Percentiles rank a stretch among this genome's conserved stretches.
Evolutionary conservation across 2,888 invertebrate species (phyloP).

Genomic region (Marasmarcha lunaedactyla): DNA sequence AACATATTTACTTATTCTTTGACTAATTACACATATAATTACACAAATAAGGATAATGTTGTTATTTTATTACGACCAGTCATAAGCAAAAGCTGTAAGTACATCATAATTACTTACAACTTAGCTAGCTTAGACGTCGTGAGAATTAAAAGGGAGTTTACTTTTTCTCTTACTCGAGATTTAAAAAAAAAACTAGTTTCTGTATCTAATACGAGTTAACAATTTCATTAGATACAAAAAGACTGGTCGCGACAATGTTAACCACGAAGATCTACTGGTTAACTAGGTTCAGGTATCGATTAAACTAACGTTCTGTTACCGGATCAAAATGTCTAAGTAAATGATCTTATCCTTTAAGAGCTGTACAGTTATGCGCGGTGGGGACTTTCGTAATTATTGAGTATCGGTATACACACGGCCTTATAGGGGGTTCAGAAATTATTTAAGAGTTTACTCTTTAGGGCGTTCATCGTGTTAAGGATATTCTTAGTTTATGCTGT

Average conservation of each 20-base stretch:
- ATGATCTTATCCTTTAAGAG: slow-evolving; percentile 59
- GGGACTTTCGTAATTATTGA: slow-evolving; percentile 48
- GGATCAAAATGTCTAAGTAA: slow-evolving; percentile 58
- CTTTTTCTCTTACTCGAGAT: no score
- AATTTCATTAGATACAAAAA: slow-evolving; percentile 26
- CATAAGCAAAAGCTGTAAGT: no score
- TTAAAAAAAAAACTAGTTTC: no score
- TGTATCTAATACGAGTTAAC: neutral
- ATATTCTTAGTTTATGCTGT: no score
- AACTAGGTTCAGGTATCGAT: neutral
- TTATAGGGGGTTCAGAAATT: slow-evolving; percentile 41
- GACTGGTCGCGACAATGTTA: slow-evolving; percentile 43
- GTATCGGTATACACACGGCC: slow-evolving; percentile 24
- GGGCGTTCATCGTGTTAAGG: no score
- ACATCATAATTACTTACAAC: no score
- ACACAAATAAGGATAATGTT: no score
- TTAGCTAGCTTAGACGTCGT: no score
- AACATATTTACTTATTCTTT: no score
- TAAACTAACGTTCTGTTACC: slow-evolving; percentile 36
- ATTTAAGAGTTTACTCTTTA: slow-evolving; percentile 28
- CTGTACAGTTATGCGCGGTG: slow-evolving; percentile 43
- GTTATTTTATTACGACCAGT: no score
- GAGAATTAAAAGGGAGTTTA: no score
- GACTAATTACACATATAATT: no score
- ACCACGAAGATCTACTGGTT: slow-evolving; percentile 30